Conservation (phyloP, 2,797 vertebrate species). For the Tamandua tetradactyla region DNA sequence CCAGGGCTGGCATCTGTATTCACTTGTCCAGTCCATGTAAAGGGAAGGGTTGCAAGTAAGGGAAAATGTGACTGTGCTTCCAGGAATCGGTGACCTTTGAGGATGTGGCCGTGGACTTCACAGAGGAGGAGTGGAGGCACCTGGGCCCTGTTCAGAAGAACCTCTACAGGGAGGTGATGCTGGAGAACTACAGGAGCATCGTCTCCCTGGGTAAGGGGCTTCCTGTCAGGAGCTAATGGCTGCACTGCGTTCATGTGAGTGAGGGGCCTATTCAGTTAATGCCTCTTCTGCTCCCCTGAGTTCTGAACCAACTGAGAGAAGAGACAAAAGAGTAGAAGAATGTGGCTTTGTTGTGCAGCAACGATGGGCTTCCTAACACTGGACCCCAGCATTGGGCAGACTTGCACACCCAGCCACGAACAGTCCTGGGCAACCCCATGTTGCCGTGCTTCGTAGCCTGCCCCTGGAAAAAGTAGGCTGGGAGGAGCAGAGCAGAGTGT, state of each 20-base stretch:
- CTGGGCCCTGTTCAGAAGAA: conserved; percentile 74
- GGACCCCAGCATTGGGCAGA: neutral
- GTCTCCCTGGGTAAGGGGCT: conserved; percentile 75
- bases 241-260: neutral
- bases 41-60: conserved; percentile 12
- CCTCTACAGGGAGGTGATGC: conserved; percentile 80
- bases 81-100: conserved; percentile 78
- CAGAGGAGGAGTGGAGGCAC: conserved; percentile 80
- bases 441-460: neutral
- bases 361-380: neutral
- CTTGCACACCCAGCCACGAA: neutral
- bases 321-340: neutral
- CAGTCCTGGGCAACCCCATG: neutral
- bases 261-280: neutral
- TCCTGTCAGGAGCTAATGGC: neutral
- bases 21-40: neutral
- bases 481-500: neutral
- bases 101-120: conserved; percentile 79
- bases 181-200: conserved; percentile 78
- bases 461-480: neutral
- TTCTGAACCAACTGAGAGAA: neutral
- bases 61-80: conserved; percentile 60
- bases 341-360: neutral
- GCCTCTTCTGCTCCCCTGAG: neutral
- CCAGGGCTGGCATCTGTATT: neutral